A percentile compares a stretch with the other conserved stretches of the same genome.
phyloP scores from a whole-genome alignment of 2,113 vertebrate species.

The Alaudala cheleensis region DNA sequence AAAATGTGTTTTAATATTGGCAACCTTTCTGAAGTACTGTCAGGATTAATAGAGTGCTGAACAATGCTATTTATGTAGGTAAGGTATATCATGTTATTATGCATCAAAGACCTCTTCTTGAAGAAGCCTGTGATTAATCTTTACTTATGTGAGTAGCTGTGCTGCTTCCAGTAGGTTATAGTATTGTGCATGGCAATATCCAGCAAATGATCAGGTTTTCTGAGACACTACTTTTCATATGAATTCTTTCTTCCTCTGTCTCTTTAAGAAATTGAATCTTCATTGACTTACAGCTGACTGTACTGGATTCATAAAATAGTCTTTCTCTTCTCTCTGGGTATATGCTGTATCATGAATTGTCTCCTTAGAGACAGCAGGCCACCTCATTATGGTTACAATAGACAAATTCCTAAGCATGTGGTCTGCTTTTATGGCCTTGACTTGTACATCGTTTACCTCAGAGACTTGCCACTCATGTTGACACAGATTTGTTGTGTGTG shows the following conservation, averaged over 20 bases:
- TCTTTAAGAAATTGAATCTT: constrained; percentile 51
- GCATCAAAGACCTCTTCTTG: not conserved
- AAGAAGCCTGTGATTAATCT: not conserved
- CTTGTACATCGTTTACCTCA: constrained; percentile 61
- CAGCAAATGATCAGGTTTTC: not conserved
- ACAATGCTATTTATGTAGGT: constrained; percentile 13
- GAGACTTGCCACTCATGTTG: constrained; percentile 75
- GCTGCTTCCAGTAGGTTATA: not conserved
- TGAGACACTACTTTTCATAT: not conserved
- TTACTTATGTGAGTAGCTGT: not conserved
- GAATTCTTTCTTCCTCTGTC: not conserved
- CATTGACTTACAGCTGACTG: constrained; percentile 32
- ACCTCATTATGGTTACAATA: constrained; percentile 71
- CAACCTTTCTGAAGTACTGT: not conserved
- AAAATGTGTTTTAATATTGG: not conserved
- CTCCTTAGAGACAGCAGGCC: constrained; percentile 63
- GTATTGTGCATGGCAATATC: not conserved
- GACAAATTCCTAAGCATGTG: constrained; percentile 68
- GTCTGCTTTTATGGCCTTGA: constrained; percentile 73
- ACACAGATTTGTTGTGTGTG: constrained; percentile 75
- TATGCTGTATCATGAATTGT: constrained; percentile 57
- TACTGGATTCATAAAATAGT: constrained; percentile 23
- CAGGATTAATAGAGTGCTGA: not conserved
- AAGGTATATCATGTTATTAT: not conserved
- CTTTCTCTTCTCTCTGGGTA: constrained; percentile 41